Conservation (phyloP, 2,888 invertebrate genomes). For the Neria commutata region DNA sequence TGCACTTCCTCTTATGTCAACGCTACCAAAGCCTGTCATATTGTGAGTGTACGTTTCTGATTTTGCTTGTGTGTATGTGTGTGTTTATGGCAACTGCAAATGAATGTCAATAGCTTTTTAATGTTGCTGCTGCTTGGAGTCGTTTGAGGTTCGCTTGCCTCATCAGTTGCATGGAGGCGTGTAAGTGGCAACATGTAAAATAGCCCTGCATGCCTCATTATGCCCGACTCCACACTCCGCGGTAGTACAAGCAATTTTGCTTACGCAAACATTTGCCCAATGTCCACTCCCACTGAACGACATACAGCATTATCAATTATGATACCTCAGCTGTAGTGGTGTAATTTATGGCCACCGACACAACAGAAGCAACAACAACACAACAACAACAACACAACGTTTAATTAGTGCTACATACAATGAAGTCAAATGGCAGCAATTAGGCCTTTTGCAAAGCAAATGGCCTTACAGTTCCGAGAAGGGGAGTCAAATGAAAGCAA, state of each 20-base stretch:
- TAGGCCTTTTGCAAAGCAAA: neutral
- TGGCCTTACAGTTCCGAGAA: neutral
- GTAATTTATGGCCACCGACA: neutral
- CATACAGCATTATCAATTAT: neutral
- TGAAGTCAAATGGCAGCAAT: neutral
- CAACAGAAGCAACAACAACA: neutral
- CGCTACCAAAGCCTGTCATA: too few species aligned
- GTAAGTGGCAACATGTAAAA: neutral
- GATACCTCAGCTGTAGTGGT: neutral
- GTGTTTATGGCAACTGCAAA: neutral
- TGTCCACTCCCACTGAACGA: neutral
- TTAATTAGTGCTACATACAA: neutral
- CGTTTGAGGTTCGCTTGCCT: neutral
- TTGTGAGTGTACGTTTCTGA: neutral
- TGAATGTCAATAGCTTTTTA: neutral
- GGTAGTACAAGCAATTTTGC: neutral
- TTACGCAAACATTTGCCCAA: neutral
- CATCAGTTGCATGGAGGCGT: neutral
- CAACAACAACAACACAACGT: neutral
- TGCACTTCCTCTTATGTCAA: too few species aligned
- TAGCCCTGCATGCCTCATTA: too few species aligned
- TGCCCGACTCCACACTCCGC: too few species aligned
- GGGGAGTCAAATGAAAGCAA: neutral
- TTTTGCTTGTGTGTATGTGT: neutral
- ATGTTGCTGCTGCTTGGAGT: neutral